A percentile compares a stretch with the other conserved stretches of the same genome.
These are phyloP conservation scores for Sarcophilus harrisii DNA, from an alignment of 2,797 vertebrate species.

Conservation along the genomic window DNA sequence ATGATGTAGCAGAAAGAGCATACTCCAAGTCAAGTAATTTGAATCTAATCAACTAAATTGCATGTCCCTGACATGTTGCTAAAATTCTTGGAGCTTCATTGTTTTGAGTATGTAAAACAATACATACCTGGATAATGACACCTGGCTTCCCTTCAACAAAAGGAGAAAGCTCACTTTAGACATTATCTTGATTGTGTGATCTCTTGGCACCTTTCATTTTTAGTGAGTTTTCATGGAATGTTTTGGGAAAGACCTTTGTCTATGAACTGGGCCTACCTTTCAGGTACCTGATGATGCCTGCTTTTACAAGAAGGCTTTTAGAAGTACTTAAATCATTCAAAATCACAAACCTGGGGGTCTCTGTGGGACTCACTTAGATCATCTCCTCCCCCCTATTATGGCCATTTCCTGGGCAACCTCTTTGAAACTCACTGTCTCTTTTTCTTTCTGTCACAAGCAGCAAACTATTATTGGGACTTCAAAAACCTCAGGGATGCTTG, in stretches of 20 bases:
- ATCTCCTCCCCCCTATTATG: not conserved
- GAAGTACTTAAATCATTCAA: not conserved
- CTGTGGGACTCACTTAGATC: not conserved
- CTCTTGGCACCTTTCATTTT: not conserved
- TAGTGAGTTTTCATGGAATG: not conserved
- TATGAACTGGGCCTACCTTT: not conserved
- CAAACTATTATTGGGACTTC: conserved; percentile 11
- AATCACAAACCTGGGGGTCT: not conserved
- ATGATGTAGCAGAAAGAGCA: not conserved
- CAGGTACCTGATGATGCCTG: not conserved
- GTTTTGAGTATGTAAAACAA: not conserved
- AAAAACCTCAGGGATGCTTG: not conserved
- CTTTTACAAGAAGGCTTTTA: not conserved
- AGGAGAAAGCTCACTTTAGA: not conserved
- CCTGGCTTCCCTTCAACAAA: not conserved
- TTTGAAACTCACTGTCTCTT: not conserved
- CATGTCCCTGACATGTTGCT: too few relatives aligned
- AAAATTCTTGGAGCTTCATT: not conserved
- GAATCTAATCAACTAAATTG: not conserved
- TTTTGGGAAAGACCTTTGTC: not conserved
- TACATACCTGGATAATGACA: not conserved
- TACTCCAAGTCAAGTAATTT: not conserved
- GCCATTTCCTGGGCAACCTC: not conserved
- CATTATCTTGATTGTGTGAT: not conserved
- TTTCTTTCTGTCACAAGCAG: not conserved